Evolutionary conservation across 2,888 invertebrate species (phyloP).

Genomic region (Leucania comma): DNA sequence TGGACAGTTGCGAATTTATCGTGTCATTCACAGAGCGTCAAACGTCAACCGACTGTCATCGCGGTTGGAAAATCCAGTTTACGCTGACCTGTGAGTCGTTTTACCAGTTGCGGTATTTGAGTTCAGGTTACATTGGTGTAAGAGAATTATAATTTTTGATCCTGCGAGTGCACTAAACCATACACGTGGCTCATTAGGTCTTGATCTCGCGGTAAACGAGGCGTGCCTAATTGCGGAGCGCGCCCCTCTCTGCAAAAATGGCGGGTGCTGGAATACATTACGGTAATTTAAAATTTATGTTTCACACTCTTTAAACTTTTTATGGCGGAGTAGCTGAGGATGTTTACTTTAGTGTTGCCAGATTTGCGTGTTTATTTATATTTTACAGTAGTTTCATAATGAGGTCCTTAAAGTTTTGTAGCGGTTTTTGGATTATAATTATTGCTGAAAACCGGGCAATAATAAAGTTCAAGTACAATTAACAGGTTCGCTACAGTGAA

Average conservation of each 20-base stretch:
- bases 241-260: conserved; percentile 77
- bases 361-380: conserved; percentile 60
- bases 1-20: conserved; percentile 62
- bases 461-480: too few relatives aligned
- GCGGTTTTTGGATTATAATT: conserved; percentile 1
- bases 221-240: conserved; percentile 84
- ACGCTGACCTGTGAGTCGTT: conserved; percentile 52
- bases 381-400: conserved; percentile 39
- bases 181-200: conserved; percentile 88
- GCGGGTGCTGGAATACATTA: conserved; percentile 75
- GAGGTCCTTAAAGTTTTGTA: conserved; percentile 25
- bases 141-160: conserved; percentile 85
- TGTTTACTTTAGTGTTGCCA: conserved; percentile 61
- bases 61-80: conserved; percentile 63
- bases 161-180: conserved; percentile 85
- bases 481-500: too few relatives aligned
- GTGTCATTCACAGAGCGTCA: conserved; percentile 75
- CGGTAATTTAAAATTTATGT: conserved; percentile 82
- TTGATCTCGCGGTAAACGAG: conserved; percentile 86
- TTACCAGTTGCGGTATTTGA: conserved; percentile 7
- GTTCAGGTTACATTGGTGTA: conserved; percentile 70
- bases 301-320: conserved; percentile 79
- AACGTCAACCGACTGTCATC: conserved; percentile 81
- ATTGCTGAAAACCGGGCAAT: neutral
- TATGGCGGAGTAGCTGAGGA: conserved; percentile 48